phyloP scores from a whole-genome alignment of 1,140 invertebrate species.

The Hyles vespertilio region DNA sequence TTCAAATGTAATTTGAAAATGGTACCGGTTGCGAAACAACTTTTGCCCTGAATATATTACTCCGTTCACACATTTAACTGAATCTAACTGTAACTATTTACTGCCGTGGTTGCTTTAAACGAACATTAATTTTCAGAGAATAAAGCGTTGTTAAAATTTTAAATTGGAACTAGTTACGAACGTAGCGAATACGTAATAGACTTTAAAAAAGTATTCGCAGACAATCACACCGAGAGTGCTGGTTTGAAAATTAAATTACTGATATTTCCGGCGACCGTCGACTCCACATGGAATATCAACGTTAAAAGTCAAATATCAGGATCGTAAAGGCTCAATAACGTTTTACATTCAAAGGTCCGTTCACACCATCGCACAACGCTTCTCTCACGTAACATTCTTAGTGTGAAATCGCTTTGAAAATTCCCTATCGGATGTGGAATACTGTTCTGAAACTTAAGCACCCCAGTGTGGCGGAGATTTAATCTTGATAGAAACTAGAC shows the following conservation, averaged over 20 bases:
- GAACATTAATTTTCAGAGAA: not conserved
- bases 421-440: no score
- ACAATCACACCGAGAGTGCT: conserved; percentile 17
- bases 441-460: no score
- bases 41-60: conserved; percentile 6
- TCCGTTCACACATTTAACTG: no score
- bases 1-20: conserved; percentile 30
- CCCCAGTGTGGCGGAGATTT: no score
- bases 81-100: not conserved
- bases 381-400: no score
- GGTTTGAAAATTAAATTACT: conserved; percentile 31
- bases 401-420: no score
- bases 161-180: no score
- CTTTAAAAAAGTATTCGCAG: conserved; percentile 6
- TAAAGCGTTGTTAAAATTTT: no score
- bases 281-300: conserved; percentile 22
- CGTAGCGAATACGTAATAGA: not conserved
- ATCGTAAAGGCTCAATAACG: conserved; percentile 32
- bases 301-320: conserved; percentile 36
- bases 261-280: conserved; percentile 16
- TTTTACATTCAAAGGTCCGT: conserved; percentile 24
- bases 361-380: not conserved
- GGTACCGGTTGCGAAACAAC: conserved; percentile 16
- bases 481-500: no score
- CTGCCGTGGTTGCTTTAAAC: not conserved